Evolutionary conservation across 1,140 invertebrate species (phyloP).

Genomic region (Medauroidea extradentata): DNA sequence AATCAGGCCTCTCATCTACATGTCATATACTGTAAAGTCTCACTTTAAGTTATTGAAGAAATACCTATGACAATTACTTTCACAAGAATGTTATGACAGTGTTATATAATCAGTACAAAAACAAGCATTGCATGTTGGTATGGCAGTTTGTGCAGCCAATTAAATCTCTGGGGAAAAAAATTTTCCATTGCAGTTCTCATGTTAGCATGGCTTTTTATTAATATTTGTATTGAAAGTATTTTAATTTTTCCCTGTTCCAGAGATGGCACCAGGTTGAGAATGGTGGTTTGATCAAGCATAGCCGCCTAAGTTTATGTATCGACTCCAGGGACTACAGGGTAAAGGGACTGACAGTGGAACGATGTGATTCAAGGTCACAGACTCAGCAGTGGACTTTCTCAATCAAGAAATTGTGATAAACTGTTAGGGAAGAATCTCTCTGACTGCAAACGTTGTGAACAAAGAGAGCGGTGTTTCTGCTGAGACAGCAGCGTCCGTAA

Average conservation of each 20-base stretch:
- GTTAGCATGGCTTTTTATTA: not conserved
- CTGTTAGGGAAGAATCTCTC: not conserved
- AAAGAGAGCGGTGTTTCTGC: too few relatives aligned
- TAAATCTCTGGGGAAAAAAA: too few relatives aligned
- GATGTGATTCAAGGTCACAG: slow-evolving; percentile 59
- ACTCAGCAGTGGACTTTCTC: slow-evolving; percentile 59
- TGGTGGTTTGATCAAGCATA: slow-evolving; percentile 67
- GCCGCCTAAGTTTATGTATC: slow-evolving; percentile 70
- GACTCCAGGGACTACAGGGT: slow-evolving; percentile 63
- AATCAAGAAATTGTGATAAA: slow-evolving; percentile 13
- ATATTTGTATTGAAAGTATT: slow-evolving; percentile 4
- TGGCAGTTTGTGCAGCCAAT: too few relatives aligned
- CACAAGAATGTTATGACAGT: too few relatives aligned
- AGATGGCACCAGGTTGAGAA: slow-evolving; percentile 66
- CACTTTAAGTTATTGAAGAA: too few relatives aligned
- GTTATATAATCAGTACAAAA: too few relatives aligned
- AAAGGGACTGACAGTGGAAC: slow-evolving; percentile 63
- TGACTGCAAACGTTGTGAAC: too few relatives aligned
- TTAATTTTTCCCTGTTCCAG: slow-evolving; percentile 41
- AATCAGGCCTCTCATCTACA: too few relatives aligned
- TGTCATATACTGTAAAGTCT: too few relatives aligned
- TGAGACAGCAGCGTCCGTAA: too few relatives aligned
- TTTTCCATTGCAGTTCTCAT: not conserved
- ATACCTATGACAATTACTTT: too few relatives aligned
- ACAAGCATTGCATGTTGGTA: not conserved